Evolutionary conservation across 2,113 vertebrate species (phyloP), one percentile per base, ranked within the genome.

Genomic region (Megatriorchis doriae): DNA sequence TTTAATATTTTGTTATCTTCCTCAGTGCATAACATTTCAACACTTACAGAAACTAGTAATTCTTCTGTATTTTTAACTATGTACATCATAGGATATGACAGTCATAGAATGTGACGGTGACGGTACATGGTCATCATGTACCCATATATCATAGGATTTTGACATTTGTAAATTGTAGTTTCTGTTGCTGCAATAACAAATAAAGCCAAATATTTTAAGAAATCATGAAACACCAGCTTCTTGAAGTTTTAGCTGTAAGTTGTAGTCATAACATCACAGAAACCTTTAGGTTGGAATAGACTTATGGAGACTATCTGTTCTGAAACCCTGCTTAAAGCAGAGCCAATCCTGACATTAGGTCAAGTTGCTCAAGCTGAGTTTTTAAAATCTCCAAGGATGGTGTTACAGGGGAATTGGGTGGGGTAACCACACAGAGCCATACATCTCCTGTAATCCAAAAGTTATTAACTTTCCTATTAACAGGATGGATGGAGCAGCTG

Each of bases 401-500:
- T 50, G 23, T 55, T 34, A 36, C 13, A 16, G 0, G 0, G 9
- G 16, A 68, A 2, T 16, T 61, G 15, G 19, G 29, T 36, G 6
- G 12, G 29, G 45, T 52, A 86, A 32, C n/a, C 23, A 55, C 68
- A 68, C 81, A 63, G 43, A 38, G 43, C 20, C 32, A 22, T 26
- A 52, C 11, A 25, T 45, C 9, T 56, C 36, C 16, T 27, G 4
- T 23, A 65, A 65, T 45, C 32, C 9, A 26, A 18, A 56, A 31
- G 22, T 67, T 59, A 38, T 34, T 47, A 40, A 56, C 32, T 36
- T 29, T 43, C 43, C 14, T 34, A 3, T 78, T 32, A 42, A 34
- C 7, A 62, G 29, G 18, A 63, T 17, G 27, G 25, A 50, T 38
- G 23, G 7, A 79, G 9, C 31, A 79, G 31, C 11, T 71, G 36